A percentile compares a stretch with the other conserved stretches of the same genome.
phyloP scores from a whole-genome alignment of 2,113 vertebrate species.

The Erythrocercus mccallii region DNA sequence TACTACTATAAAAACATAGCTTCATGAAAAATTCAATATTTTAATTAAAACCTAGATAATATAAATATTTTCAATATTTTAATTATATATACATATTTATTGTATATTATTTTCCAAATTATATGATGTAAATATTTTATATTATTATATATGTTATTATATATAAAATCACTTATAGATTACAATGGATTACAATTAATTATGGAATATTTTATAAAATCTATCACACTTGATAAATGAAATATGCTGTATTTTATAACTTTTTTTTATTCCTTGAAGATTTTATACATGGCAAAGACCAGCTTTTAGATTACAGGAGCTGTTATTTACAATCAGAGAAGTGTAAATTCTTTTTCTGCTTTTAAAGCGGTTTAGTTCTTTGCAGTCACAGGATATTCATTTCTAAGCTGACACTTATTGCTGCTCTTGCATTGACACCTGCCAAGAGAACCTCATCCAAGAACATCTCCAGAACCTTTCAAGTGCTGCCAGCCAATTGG shows the following conservation, averaged over 20 bases:
- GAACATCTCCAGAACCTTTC: neutral
- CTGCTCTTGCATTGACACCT: neutral
- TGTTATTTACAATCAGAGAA: neutral
- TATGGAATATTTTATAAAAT: neutral
- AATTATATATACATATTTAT: neutral
- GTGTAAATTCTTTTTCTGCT: neutral
- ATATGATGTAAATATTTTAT: neutral
- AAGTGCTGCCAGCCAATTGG: neutral
- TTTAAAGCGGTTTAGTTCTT: neutral
- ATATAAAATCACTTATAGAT: fast-evolving
- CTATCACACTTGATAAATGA: neutral
- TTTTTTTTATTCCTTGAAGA: neutral
- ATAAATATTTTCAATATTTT: no score
- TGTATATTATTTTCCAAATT: neutral
- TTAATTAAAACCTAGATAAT: neutral
- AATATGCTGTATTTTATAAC: neutral
- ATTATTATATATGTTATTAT: no score
- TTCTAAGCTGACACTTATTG: neutral
- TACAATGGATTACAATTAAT: neutral
- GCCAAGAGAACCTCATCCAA: conserved; percentile 19
- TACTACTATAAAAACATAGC: neutral
- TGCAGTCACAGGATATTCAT: neutral
- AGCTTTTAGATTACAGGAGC: neutral
- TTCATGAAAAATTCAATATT: neutral
- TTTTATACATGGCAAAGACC: neutral